Evolutionary conservation across 1,140 invertebrate genomes (phyloP).

Genomic region (Rhopalosiphum padi): DNA sequence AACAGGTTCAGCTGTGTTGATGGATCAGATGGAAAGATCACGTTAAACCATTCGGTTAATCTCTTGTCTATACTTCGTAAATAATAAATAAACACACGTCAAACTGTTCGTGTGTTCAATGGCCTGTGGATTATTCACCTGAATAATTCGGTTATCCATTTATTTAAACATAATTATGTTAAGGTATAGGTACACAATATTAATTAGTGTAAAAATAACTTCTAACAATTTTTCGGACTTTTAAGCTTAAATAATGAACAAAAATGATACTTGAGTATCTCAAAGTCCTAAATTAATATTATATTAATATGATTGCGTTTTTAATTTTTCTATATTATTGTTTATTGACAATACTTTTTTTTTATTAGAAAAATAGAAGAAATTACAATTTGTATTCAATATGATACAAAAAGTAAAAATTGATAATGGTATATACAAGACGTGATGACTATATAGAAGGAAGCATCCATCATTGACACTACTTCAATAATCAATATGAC

Average conservation of each 20-base stretch:
- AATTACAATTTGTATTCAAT: too few relatives aligned
- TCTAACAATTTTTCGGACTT: not conserved
- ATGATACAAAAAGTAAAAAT: too few relatives aligned
- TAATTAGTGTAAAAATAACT: not conserved
- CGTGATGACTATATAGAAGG: too few relatives aligned
- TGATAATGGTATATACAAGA: too few relatives aligned
- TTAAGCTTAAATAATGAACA: not conserved
- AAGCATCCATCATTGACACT: too few relatives aligned
- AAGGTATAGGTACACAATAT: not conserved
- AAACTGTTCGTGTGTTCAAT: not conserved
- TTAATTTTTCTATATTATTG: not conserved
- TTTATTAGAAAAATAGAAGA: too few relatives aligned
- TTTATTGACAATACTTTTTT: too few relatives aligned
- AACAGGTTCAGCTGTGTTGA: not conserved
- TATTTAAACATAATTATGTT: not conserved
- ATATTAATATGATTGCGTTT: not conserved
- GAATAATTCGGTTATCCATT: not conserved
- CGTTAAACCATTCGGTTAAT: not conserved
- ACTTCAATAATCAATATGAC: too few relatives aligned
- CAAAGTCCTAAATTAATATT: not conserved
- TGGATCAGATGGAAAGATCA: not conserved
- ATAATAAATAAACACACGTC: slow-evolving; percentile 7
- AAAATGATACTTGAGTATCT: not conserved
- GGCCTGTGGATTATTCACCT: not conserved
- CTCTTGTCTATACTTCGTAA: not conserved